A percentile compares a stretch with the other conserved stretches of the same genome.
phyloP scores from a whole-genome alignment of 2,888 invertebrate genomes.

The Augiades crinisus region DNA sequence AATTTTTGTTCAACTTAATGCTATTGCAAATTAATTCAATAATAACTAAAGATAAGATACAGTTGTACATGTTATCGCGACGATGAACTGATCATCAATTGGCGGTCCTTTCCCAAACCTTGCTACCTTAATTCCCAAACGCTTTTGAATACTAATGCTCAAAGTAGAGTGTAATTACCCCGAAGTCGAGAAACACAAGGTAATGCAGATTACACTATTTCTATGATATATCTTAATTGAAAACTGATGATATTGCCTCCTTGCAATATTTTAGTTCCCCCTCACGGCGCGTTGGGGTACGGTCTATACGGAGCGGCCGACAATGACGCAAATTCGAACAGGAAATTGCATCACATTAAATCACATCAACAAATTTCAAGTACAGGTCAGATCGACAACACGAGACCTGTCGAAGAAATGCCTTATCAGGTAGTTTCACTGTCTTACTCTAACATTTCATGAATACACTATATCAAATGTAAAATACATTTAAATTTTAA shows the following conservation, averaged over 20 bases:
- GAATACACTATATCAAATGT: neutral
- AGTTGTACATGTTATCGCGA: slow-evolving; percentile 73
- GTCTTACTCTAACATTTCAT: neutral
- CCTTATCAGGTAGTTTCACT: slow-evolving; percentile 77
- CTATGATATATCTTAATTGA: slow-evolving; percentile 1
- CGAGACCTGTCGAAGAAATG: slow-evolving; percentile 77
- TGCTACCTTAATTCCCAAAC: slow-evolving; percentile 36
- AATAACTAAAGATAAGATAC: neutral
- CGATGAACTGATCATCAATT: slow-evolving; percentile 58
- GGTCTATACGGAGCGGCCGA: slow-evolving; percentile 79
- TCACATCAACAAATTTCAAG: slow-evolving; percentile 76
- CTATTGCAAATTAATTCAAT: slow-evolving; percentile 10
- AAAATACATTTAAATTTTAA: slow-evolving; percentile 30
- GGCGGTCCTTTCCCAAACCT: slow-evolving; percentile 61
- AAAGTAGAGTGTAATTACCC: neutral
- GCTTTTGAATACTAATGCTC: slow-evolving; percentile 13
- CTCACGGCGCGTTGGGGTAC: slow-evolving; percentile 81
- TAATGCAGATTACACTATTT: slow-evolving; percentile 24
- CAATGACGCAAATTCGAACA: slow-evolving; percentile 57
- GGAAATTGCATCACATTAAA: slow-evolving; percentile 70
- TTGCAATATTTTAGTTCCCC: slow-evolving; percentile 65
- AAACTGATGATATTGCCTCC: slow-evolving; percentile 18
- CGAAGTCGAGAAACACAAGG: slow-evolving; percentile 26
- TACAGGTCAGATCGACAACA: slow-evolving; percentile 61
- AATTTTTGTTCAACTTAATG: slow-evolving; percentile 21